A percentile compares a stretch with the other conserved stretches of the same genome.
Conservation (phyloP, 2,797 vertebrate species). For the Phalanger gymnotis region DNA sequence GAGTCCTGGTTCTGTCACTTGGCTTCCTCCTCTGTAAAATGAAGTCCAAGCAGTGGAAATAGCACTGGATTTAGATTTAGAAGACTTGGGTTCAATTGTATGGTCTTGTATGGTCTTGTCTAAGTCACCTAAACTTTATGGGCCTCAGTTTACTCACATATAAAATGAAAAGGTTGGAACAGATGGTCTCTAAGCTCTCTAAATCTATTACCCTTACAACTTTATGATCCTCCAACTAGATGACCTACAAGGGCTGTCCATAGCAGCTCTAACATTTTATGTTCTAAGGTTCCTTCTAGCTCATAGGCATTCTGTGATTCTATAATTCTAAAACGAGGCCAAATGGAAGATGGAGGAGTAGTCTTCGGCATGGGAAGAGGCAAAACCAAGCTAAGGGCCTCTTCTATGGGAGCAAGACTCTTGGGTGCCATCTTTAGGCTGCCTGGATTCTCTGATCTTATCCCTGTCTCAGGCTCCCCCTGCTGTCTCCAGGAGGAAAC, state of each 20-base stretch:
- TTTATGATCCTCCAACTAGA: background rate
- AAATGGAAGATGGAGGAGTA: background rate
- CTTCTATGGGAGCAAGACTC: background rate
- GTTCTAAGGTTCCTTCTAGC: background rate
- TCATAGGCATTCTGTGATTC: background rate
- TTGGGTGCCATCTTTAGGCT: background rate
- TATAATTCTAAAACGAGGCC: background rate
- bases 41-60: background rate
- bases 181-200: background rate
- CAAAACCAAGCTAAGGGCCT: background rate
- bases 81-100: background rate
- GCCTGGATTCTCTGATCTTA: background rate
- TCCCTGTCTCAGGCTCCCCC: slow-evolving; percentile 67
- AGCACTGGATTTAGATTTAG: background rate
- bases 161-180: background rate
- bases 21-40: background rate
- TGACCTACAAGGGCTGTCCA: no score
- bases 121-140: background rate
- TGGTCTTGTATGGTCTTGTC: background rate
- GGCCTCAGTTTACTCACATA: slow-evolving; percentile 9
- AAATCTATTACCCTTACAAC: background rate
- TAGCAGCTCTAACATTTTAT: background rate
- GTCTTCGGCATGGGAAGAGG: background rate
- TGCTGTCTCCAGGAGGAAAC: slow-evolving; percentile 60
- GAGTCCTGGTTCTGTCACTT: background rate